Evolutionary conservation across 2,888 invertebrate genomes (phyloP).

Genomic region (Priocnemis perturbator): DNA sequence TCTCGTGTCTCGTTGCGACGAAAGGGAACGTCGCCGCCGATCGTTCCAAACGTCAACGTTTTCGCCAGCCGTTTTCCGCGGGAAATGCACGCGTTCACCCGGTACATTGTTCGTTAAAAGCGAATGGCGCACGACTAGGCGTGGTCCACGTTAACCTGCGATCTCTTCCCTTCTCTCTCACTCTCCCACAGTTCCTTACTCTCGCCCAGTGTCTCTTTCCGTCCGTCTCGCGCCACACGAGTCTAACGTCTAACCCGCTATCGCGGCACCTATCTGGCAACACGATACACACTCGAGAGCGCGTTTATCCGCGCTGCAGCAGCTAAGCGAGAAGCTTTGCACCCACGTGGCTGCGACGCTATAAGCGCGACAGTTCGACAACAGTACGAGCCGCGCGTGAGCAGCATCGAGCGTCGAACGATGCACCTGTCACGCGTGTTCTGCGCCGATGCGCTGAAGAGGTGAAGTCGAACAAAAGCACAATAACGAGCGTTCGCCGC

Average conservation of each 20-base stretch:
- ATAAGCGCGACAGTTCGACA: too few species aligned
- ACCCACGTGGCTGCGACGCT: too few species aligned
- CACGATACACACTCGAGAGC: constrained; percentile 33
- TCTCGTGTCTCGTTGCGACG: background rate
- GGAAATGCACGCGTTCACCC: constrained; percentile 33
- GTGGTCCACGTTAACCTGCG: constrained; percentile 58
- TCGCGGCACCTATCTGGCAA: constrained; percentile 27
- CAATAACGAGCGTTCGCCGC: too few species aligned
- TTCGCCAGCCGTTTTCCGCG: too few species aligned
- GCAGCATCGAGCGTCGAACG: too few species aligned
- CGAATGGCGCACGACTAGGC: constrained; percentile 63
- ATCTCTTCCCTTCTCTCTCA: constrained; percentile 39
- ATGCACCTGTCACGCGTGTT: too few species aligned
- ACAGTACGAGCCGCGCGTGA: too few species aligned
- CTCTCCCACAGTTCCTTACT: constrained; percentile 30
- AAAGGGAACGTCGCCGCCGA: background rate
- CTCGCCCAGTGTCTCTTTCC: constrained; percentile 1
- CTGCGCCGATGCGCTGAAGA: too few species aligned
- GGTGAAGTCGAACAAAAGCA: too few species aligned
- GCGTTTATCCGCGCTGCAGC: constrained; percentile 10
- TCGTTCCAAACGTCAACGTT: too few species aligned
- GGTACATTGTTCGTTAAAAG: constrained; percentile 43
- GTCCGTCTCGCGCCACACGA: background rate
- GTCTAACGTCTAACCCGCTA: constrained; percentile 2
- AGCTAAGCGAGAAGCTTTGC: background rate